phyloP scores from a whole-genome alignment of 2,888 invertebrate genomes.

The Acanthococcus lagerstroemiae region DNA sequence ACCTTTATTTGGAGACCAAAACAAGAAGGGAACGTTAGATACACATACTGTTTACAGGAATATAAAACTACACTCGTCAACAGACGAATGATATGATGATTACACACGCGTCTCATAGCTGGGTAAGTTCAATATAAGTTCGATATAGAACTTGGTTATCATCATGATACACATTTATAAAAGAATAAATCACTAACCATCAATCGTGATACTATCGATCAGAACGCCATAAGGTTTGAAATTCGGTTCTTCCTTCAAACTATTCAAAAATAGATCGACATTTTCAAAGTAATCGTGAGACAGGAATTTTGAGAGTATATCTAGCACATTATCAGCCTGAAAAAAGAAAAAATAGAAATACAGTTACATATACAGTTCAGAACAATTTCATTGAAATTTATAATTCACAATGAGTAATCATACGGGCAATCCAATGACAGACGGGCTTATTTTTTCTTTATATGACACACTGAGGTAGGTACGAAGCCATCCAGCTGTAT shows the following conservation, averaged over 20 bases:
- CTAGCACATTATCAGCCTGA: slow-evolving; percentile 63
- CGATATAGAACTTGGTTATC: no score
- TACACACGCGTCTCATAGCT: no score
- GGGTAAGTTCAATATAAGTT: no score
- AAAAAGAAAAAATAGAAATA: slow-evolving; percentile 22
- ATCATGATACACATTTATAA: neutral
- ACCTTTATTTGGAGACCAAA: no score
- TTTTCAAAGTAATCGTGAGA: slow-evolving; percentile 61
- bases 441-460: slow-evolving; percentile 51
- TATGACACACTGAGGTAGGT: slow-evolving; percentile 71
- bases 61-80: neutral
- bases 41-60: no score
- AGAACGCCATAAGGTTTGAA: slow-evolving; percentile 69
- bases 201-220: slow-evolving; percentile 42
- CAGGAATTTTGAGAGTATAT: slow-evolving; percentile 56
- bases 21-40: no score
- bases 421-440: slow-evolving; percentile 44
- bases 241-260: slow-evolving; percentile 58
- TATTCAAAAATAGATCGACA: slow-evolving; percentile 59
- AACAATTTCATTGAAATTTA: slow-evolving; percentile 3
- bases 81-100: neutral
- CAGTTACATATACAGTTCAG: neutral
- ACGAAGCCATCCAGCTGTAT: slow-evolving; percentile 67
- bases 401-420: slow-evolving; percentile 33
- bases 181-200: neutral